phyloP scores from a whole-genome alignment of 2,888 invertebrate genomes.

The Volucella zonaria region DNA sequence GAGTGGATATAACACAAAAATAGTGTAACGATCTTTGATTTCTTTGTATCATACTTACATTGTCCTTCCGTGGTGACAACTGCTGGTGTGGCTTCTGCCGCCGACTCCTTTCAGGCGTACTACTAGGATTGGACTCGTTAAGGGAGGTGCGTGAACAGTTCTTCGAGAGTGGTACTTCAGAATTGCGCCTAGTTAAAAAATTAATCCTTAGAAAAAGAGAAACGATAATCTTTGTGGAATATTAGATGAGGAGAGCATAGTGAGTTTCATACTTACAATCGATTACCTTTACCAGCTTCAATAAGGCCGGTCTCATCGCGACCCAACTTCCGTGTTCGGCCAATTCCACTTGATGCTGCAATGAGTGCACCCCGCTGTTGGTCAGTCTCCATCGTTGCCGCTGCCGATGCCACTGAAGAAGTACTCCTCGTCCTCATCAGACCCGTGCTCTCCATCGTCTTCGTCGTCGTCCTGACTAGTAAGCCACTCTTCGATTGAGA shows the following conservation, averaged over 20 bases:
- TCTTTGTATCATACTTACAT: slow-evolving; percentile 77
- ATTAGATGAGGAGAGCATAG: neutral
- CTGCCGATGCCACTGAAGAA: slow-evolving; percentile 81
- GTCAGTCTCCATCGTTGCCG: slow-evolving; percentile 66
- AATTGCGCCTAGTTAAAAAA: slow-evolving; percentile 82
- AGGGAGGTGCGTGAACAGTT: slow-evolving; percentile 81
- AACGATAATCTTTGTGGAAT: neutral
- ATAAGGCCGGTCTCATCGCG: slow-evolving; percentile 80
- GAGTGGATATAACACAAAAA: neutral
- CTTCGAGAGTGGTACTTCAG: slow-evolving; percentile 80
- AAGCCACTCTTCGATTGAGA: slow-evolving; percentile 83
- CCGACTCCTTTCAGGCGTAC: slow-evolving; percentile 77
- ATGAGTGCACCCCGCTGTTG: slow-evolving; percentile 10
- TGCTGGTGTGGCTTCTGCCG: slow-evolving; percentile 73
- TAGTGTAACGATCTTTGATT: neutral
- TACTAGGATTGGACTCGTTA: slow-evolving; percentile 81
- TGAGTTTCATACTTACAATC: slow-evolving; percentile 80
- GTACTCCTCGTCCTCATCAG: slow-evolving; percentile 82
- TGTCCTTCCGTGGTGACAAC: slow-evolving; percentile 82
- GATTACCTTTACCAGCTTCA: slow-evolving; percentile 82
- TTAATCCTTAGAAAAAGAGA: slow-evolving; percentile 78
- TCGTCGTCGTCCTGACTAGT: slow-evolving; percentile 81
- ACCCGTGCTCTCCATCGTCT: slow-evolving; percentile 75
- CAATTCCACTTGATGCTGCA: slow-evolving; percentile 54
- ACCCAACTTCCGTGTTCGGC: slow-evolving; percentile 78